These are phyloP conservation scores for Kryptolebias marmoratus DNA, from an alignment of 2,113 vertebrate genomes.

Conservation along the genomic window DNA sequence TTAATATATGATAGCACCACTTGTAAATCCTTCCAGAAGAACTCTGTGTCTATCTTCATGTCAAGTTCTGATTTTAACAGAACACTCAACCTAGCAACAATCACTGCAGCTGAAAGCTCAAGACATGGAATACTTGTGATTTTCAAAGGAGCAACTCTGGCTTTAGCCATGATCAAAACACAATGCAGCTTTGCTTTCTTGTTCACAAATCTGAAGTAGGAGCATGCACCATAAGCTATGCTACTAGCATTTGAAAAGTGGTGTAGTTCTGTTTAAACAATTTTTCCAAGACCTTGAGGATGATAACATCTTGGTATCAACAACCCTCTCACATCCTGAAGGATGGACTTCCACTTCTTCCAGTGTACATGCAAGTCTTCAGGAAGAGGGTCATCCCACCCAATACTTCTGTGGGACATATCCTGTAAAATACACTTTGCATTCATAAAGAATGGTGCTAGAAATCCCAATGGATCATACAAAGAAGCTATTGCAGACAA, in stretches of 20 bases:
- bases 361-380: not conserved
- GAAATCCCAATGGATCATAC: not conserved
- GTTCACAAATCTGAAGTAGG: not conserved
- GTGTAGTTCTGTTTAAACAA: not conserved
- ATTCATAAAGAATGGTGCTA: not conserved
- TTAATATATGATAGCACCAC: not conserved
- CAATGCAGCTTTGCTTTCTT: not conserved
- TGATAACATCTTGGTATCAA: not conserved
- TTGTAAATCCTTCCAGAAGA: conserved; percentile 8
- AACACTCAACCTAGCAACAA: not conserved
- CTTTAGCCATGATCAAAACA: not conserved
- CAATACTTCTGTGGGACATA: not conserved
- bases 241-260: conserved; percentile 24
- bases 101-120: not conserved
- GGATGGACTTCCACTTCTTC: not conserved
- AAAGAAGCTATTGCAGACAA: not conserved
- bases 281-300: not conserved
- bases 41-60: not conserved
- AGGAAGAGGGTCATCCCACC: conserved; percentile 5
- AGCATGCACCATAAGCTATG: conserved; percentile 16
- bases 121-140: not conserved
- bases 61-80: not conserved
- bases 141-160: not conserved
- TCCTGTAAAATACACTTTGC: not conserved
- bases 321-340: not conserved